Percentiles rank a stretch among this genome's conserved stretches.
These are phyloP conservation scores for Chironomus tepperi DNA, from an alignment of 1,140 invertebrate species.

Conservation along the genomic window DNA sequence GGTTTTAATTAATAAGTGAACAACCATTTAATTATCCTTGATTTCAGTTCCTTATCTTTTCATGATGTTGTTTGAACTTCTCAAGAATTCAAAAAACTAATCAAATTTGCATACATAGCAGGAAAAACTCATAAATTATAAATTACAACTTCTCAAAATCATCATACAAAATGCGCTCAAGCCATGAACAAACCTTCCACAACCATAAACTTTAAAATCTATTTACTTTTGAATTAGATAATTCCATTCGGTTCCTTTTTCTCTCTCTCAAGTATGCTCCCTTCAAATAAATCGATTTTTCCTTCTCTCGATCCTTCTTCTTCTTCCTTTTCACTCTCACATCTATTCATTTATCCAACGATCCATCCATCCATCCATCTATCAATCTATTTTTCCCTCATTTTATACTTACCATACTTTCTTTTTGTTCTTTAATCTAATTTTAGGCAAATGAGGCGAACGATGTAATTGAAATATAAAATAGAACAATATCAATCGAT, in stretches of 20 bases:
- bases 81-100: too few species aligned
- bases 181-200: too few species aligned
- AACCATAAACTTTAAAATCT: too few species aligned
- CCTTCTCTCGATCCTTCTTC: neutral
- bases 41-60: too few species aligned
- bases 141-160: too few species aligned
- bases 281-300: conserved; percentile 7
- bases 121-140: too few species aligned
- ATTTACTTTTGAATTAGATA: too few species aligned
- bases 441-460: conserved; percentile 21
- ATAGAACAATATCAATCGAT: conserved; percentile 24
- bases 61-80: too few species aligned
- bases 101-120: too few species aligned
- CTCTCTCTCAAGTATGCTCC: neutral
- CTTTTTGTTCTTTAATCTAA: conserved; percentile 8
- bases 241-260: neutral
- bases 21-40: too few species aligned
- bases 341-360: neutral
- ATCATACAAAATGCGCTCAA: too few species aligned
- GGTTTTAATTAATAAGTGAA: too few species aligned
- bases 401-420: neutral
- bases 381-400: neutral
- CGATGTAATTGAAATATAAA: conserved; percentile 23
- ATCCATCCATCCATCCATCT: conserved; percentile 1
- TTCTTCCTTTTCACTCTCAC: neutral